phyloP scores from a whole-genome alignment of 2,113 vertebrate species.

The Leptosomus discolor region DNA sequence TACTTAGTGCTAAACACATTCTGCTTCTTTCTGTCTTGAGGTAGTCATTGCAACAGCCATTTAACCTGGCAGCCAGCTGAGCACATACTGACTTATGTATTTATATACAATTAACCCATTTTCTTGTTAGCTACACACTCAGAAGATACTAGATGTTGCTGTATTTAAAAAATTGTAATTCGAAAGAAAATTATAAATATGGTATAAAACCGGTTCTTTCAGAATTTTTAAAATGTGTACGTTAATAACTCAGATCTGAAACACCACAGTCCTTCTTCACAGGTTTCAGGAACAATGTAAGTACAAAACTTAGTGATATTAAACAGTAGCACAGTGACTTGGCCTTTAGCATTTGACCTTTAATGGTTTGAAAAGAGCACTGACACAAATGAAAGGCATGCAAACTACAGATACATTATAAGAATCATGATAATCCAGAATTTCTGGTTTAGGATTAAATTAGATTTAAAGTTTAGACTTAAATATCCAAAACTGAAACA shows the following conservation, averaged over 20 bases:
- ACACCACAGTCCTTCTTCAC: neutral
- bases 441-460: neutral
- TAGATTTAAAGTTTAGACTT: neutral
- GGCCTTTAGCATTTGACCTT: neutral
- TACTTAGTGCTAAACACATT: neutral
- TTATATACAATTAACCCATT: neutral
- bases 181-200: neutral
- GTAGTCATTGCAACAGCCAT: neutral
- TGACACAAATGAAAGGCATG: neutral
- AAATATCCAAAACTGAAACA: neutral
- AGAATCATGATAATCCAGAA: neutral
- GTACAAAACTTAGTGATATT: neutral
- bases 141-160: neutral
- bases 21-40: neutral
- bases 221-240: neutral
- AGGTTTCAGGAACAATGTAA: neutral
- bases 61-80: neutral
- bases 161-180: neutral
- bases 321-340: neutral
- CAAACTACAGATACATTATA: neutral
- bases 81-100: neutral
- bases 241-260: neutral
- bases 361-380: neutral
- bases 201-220: neutral
- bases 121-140: neutral